Conservation (phyloP, 2,888 invertebrate genomes). For the Heliconius ethilla region DNA sequence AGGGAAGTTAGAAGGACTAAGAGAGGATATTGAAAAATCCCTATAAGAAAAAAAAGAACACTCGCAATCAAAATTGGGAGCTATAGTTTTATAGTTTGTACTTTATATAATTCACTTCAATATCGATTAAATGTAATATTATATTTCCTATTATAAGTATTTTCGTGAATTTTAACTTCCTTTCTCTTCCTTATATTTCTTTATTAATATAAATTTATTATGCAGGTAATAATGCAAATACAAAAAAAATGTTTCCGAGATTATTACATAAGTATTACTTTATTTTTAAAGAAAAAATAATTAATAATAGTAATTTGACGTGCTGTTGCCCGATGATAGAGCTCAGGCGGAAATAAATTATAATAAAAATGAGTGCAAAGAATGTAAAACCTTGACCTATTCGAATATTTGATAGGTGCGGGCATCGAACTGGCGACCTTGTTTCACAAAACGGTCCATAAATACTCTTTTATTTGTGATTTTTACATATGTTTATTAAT, state of each 20-base stretch:
- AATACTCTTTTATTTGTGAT: constrained; percentile 3
- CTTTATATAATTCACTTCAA: not conserved
- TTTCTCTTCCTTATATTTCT: constrained; percentile 15
- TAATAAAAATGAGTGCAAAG: constrained; percentile 4
- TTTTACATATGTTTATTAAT: not conserved
- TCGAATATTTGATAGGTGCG: constrained; percentile 21
- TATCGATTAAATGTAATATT: not conserved
- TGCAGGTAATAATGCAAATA: not conserved
- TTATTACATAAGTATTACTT: not conserved
- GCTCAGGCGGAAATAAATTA: constrained; percentile 2
- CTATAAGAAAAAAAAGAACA: not conserved
- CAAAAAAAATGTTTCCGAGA: not conserved
- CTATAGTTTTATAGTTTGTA: not conserved
- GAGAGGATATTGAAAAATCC: too few relatives aligned
- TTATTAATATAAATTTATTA: constrained; percentile 3
- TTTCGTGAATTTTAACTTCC: constrained; percentile 1
- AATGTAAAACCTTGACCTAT: constrained; percentile 23
- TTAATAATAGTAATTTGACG: not conserved
- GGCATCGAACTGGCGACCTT: constrained; percentile 21
- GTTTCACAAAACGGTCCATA: not conserved
- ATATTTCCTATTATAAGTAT: constrained; percentile 4
- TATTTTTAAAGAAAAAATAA: not conserved
- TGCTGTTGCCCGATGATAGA: not conserved
- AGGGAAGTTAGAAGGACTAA: not conserved
- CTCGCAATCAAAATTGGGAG: too few relatives aligned